A percentile compares a stretch with the other conserved stretches of the same genome.
Conservation (phyloP, 2,113 vertebrate species). For the Brienomyrus brachyistius region DNA sequence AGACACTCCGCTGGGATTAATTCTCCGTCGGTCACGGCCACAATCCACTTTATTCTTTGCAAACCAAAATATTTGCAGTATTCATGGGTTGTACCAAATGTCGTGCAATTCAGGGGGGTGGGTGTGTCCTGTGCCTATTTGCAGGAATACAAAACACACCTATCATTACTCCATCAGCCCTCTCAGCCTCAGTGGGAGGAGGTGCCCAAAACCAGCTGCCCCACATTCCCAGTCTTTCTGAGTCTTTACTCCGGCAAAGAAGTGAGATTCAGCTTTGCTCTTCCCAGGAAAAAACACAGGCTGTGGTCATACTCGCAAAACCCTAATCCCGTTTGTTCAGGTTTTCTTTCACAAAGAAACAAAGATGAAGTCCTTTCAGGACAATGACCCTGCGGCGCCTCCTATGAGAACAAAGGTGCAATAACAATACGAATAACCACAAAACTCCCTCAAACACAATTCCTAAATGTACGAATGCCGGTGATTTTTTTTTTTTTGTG, state of each 20-base stretch:
- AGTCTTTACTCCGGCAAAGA: neutral
- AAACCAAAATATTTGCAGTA: neutral
- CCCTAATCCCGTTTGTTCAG: neutral
- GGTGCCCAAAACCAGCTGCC: neutral
- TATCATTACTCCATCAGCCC: neutral
- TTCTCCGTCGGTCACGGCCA: neutral
- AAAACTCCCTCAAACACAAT: neutral
- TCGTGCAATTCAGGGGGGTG: neutral
- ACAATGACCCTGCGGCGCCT: neutral
- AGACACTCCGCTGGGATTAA: neutral
- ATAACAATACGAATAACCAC: neutral
- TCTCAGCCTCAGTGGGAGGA: neutral
- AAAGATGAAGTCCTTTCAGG: neutral
- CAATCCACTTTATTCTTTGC: neutral
- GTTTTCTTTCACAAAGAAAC: neutral
- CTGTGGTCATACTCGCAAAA: neutral
- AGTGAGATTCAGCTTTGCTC: neutral
- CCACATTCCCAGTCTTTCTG: neutral
- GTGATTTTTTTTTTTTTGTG: conserved; percentile 3
- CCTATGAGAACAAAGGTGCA: neutral
- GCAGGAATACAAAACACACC: neutral
- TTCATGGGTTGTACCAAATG: neutral
- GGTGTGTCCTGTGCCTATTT: neutral
- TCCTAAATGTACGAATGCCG: neutral
- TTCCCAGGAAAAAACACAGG: neutral